These are phyloP conservation scores for Steinernema carpocapsae DNA, from an alignment of 2,888 invertebrate species.

Conservation along the genomic window DNA sequence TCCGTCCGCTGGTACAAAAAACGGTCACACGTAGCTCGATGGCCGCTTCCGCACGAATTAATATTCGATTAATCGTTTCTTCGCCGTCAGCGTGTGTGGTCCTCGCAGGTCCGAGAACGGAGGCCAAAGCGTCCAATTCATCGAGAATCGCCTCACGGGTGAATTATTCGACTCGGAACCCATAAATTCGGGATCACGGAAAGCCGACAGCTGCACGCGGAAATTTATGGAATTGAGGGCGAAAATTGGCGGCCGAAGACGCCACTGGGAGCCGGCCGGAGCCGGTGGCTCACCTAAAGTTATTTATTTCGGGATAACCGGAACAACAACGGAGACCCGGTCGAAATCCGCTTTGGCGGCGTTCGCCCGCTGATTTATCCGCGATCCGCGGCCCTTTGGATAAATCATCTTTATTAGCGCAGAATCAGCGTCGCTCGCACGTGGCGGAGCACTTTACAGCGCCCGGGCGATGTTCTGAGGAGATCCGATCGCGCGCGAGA, in stretches of 20 bases:
- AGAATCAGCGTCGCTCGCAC: constrained; percentile 19
- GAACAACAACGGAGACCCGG: neutral
- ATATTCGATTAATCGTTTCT: constrained; percentile 13
- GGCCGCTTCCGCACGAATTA: constrained; percentile 14
- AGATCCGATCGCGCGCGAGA: constrained; percentile 30
- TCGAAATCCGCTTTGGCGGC: constrained; percentile 1
- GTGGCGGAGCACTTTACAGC: constrained; percentile 30
- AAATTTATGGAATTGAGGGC: constrained; percentile 25
- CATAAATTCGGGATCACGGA: constrained; percentile 24
- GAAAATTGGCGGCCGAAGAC: constrained; percentile 31
- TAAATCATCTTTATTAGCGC: constrained; percentile 32
- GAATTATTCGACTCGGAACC: constrained; percentile 22
- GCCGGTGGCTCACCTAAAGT: constrained; percentile 4
- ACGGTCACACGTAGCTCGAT: constrained; percentile 11
- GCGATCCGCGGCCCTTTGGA: constrained; percentile 12
- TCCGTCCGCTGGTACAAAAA: constrained; percentile 1
- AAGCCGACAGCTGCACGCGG: constrained; percentile 25
- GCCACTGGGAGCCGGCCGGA: neutral
- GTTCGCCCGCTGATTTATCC: constrained; percentile 23
- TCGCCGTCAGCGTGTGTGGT: constrained; percentile 2
- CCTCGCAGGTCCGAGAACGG: neutral
- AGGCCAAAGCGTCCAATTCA: neutral
- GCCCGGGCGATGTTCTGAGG: constrained; percentile 7
- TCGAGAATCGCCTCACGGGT: constrained; percentile 20
- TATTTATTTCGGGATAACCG: neutral